Evolutionary conservation across 2,113 vertebrate species (phyloP).

Genomic region (Cochlearius cochlearius): DNA sequence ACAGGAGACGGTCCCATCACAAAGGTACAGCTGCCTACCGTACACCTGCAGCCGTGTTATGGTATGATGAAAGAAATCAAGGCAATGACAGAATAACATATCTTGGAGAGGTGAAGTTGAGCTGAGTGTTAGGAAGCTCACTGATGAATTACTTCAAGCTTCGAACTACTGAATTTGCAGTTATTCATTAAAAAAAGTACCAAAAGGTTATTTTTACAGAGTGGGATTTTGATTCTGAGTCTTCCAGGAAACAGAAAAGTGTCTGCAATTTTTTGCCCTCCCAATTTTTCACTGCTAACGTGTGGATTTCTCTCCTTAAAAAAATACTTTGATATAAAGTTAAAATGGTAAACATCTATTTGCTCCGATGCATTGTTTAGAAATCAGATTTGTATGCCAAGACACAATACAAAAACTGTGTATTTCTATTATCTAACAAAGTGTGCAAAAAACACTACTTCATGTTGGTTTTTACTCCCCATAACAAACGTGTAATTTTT

Average conservation of each 20-base stretch:
- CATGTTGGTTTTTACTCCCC: constrained; percentile 12
- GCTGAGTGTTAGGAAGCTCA: background rate
- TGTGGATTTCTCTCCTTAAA: constrained; percentile 4
- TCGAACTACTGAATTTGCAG: constrained; percentile 27
- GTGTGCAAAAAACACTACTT: constrained; percentile 49
- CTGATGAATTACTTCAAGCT: background rate
- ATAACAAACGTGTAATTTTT: constrained; percentile 43
- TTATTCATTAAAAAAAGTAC: constrained; percentile 60
- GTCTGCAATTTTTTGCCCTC: background rate
- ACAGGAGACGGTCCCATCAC: too few species aligned
- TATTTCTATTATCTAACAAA: constrained; percentile 25
- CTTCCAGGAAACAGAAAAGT: constrained; percentile 21
- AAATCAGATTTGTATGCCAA: constrained; percentile 60
- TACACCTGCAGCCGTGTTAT: background rate
- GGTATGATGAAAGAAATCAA: background rate
- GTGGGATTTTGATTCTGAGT: background rate
- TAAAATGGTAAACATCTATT: constrained; percentile 44
- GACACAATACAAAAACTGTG: constrained; percentile 53
- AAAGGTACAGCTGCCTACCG: background rate
- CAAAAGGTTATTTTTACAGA: constrained; percentile 53
- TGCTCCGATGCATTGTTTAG: constrained; percentile 41
- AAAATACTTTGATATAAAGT: constrained; percentile 21
- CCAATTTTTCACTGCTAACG: background rate
- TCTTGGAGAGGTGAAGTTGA: background rate
- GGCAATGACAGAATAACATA: background rate